A percentile compares a stretch with the other conserved stretches of the same genome.
Conservation (phyloP, 37 sponge, comb jelly and placozoan species). For the Lycopodina hypogea region DNA sequence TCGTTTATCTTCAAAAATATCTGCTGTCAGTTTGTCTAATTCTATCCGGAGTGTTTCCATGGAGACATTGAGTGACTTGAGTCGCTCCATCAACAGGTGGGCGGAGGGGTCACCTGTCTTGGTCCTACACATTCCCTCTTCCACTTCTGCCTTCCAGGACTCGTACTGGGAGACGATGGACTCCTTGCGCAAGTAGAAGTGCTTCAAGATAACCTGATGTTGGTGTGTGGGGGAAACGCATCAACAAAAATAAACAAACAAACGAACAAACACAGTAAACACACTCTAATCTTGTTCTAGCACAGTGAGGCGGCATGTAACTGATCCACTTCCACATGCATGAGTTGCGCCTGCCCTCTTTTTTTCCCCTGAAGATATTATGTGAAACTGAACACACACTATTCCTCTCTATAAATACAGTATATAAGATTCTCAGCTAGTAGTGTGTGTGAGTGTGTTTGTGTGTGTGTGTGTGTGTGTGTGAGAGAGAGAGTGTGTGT, state of each 20-base stretch:
- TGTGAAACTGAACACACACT: too few species aligned
- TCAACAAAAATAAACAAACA: too few species aligned
- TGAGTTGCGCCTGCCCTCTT: too few species aligned
- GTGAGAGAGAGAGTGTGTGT: too few species aligned
- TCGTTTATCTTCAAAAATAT: conserved; percentile 5
- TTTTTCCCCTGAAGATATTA: too few species aligned
- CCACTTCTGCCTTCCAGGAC: conserved; percentile 38
- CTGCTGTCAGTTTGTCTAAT: conserved; percentile 30
- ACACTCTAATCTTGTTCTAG: not conserved
- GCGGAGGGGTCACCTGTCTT: not conserved
- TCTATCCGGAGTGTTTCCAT: conserved; percentile 47
- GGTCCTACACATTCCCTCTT: conserved; percentile 28
- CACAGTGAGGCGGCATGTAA: not conserved
- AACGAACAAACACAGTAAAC: not conserved
- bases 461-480: too few species aligned
- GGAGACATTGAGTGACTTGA: conserved; percentile 17
- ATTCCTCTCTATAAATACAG: too few species aligned
- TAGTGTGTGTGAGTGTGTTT: too few species aligned
- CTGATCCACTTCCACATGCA: too few species aligned
- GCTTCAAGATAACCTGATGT: conserved; percentile 65
- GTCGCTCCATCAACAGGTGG: conserved; percentile 19
- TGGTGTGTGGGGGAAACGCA: not conserved
- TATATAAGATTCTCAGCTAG: too few species aligned
- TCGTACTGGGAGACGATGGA: conserved; percentile 58
- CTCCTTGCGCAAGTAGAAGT: conserved; percentile 69